A percentile compares a stretch with the other conserved stretches of the same genome.
Evolutionary conservation across 2,888 invertebrate genomes (phyloP).

Genomic region (Caradrina clavipalpis): DNA sequence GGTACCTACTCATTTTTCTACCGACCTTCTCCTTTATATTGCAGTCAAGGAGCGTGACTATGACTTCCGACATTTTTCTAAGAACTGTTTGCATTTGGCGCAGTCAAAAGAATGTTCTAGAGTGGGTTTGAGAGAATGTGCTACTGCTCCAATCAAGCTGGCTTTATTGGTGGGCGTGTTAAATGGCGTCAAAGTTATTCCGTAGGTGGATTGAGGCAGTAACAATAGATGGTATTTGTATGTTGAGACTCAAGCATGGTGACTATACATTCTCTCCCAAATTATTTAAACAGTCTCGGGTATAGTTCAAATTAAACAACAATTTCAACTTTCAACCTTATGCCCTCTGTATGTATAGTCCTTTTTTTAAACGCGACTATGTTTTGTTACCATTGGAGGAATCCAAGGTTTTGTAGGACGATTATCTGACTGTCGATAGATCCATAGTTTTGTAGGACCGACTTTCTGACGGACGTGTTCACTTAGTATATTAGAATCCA

Average conservation of each 20-base stretch:
- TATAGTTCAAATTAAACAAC: no score
- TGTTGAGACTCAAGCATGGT: neutral
- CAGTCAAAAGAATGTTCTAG: neutral
- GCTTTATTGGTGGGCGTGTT: neutral
- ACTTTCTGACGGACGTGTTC: no score
- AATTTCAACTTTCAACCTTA: no score
- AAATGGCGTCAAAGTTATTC: conserved; percentile 1
- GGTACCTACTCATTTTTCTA: conserved; percentile 29
- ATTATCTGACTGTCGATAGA: no score
- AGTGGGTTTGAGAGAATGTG: conserved; percentile 1
- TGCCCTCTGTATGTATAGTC: no score
- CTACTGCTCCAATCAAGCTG: neutral
- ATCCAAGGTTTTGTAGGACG: no score
- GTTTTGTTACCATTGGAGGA: neutral
- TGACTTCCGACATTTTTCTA: conserved; percentile 34
- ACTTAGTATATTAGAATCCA: no score
- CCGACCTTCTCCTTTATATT: conserved; percentile 38
- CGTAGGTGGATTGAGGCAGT: neutral
- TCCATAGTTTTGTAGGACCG: no score
- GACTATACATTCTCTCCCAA: neutral
- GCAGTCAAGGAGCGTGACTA: conserved; percentile 40
- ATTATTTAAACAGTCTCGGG: no score
- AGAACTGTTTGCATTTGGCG: conserved; percentile 10
- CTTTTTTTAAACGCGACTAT: no score
- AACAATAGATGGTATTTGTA: no score